These are phyloP conservation scores for Aplysia californica DNA, from an alignment of 1,140 invertebrate genomes.

Conservation along the genomic window DNA sequence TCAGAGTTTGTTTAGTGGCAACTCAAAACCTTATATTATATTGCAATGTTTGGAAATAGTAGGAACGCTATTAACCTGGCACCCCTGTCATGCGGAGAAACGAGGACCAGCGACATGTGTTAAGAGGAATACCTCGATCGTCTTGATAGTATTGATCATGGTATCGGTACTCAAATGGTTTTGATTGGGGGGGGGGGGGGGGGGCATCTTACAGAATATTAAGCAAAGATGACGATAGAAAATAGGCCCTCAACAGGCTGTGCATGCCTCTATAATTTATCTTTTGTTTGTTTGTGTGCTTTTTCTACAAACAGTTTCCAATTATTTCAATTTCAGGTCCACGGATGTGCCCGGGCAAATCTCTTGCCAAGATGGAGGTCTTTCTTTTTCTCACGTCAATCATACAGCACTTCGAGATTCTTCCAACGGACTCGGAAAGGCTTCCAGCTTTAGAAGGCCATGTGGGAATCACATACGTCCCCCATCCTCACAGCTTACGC, in stretches of 20 bases:
- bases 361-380: conserved; percentile 39
- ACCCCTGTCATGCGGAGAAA: no score
- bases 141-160: neutral
- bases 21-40: no score
- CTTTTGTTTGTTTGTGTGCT: neutral
- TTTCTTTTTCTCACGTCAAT: conserved; percentile 40
- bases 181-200: neutral
- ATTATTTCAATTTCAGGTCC: conserved; percentile 27
- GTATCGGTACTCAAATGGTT: neutral
- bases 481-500: conserved; percentile 29
- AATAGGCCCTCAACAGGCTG: neutral
- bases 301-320: neutral
- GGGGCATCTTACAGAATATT: neutral
- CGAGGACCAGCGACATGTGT: no score
- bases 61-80: no score
- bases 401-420: conserved; percentile 62
- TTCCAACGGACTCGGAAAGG: conserved; percentile 55
- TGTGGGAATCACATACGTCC: conserved; percentile 37
- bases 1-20: no score
- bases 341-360: conserved; percentile 39
- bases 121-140: no score
- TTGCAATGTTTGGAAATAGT: no score
- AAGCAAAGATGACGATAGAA: neutral
- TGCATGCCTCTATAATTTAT: neutral
- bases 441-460: conserved; percentile 36